Base-by-base conservation (phyloP, 2,888 invertebrate species). In the Lingula anatina region DNA sequence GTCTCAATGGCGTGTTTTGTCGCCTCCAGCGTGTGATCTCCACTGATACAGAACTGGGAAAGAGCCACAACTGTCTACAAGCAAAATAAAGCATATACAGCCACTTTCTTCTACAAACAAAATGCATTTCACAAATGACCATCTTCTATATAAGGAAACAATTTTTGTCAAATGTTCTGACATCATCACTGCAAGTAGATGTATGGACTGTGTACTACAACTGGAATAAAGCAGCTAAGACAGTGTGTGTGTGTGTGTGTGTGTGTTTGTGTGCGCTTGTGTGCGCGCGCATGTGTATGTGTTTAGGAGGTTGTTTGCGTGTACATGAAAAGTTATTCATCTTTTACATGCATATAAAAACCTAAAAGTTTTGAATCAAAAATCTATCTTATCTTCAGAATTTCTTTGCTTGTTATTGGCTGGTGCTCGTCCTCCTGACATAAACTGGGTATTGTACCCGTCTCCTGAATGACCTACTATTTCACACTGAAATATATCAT, bases 401-500 rank as follows among this genome's bases (percentile, higher is more conserved):
- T 83, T 77, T 58, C 93, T 81, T 67, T 91, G 85, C 67, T 92
- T 95, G 75, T 94, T 90, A 68, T 95, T 88, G 50, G 84, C 83
- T 0, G 95, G 95, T 5, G 89, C 86, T 21, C 84, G 80, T 43
- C 85, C 72, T 20, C 64, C 61, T 31, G 61, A 64, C 0, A 79
- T 75, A 49, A 81, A 65, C 36, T 83, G 82, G 24, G 93, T 81
- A 44, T 86, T 83, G 66, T 84, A 83, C 18, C 87, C 86, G 64
- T 97, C 96, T 0, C 96, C 96, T 0, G 95, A 95, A 75, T 97
- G 97, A 0, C 91, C 97, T 59, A 86, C 83, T 65, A 97, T 87
- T 69, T 97, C 95, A 76, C 93, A 96, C 59, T 87, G 83, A 38
- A 70, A 59, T n/a, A n/a, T n/a, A n/a, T n/a, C n/a, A n/a, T n/a